phyloP scores from a whole-genome alignment of 1,140 invertebrate genomes.

The Drosophila aff. region DNA sequence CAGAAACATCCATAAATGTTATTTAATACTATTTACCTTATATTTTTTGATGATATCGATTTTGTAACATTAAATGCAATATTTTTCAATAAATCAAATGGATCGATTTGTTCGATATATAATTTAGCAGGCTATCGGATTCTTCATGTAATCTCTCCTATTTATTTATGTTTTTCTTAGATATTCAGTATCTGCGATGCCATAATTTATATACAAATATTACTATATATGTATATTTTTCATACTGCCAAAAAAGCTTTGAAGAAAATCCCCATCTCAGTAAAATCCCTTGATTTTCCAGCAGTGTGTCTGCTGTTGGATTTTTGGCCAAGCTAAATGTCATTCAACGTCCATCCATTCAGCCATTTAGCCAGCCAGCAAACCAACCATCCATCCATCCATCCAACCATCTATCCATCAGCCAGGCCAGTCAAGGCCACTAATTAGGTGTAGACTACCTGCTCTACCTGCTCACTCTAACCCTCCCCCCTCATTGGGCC shows the following conservation, averaged over 20 bases:
- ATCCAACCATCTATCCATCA: constrained; percentile 24
- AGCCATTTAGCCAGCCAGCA: constrained; percentile 19
- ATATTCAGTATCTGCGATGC: too few relatives aligned
- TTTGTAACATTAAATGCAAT: too few relatives aligned
- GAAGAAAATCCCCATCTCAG: neutral
- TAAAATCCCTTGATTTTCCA: neutral
- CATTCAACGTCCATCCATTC: constrained; percentile 35
- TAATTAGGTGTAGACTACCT: constrained; percentile 64
- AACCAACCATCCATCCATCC: constrained; percentile 31
- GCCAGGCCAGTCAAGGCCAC: constrained; percentile 67
- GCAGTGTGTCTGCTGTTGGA: neutral
- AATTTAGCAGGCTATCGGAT: too few relatives aligned
- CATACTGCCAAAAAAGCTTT: neutral
- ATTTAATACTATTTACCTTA: too few relatives aligned
- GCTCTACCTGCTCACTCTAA: constrained; percentile 1
- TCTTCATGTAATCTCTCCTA: too few relatives aligned
- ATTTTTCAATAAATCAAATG: too few relatives aligned
- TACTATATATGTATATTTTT: neutral
- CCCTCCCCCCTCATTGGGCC: neutral
- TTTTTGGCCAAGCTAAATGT: constrained; percentile 37
- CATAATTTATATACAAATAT: neutral
- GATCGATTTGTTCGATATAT: too few relatives aligned
- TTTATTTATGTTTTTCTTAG: too few relatives aligned
- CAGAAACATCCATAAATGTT: too few relatives aligned
- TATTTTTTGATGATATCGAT: too few relatives aligned